Evolutionary conservation across 1,140 invertebrate genomes (phyloP).

Genomic region (Drosophila athabasca): DNA sequence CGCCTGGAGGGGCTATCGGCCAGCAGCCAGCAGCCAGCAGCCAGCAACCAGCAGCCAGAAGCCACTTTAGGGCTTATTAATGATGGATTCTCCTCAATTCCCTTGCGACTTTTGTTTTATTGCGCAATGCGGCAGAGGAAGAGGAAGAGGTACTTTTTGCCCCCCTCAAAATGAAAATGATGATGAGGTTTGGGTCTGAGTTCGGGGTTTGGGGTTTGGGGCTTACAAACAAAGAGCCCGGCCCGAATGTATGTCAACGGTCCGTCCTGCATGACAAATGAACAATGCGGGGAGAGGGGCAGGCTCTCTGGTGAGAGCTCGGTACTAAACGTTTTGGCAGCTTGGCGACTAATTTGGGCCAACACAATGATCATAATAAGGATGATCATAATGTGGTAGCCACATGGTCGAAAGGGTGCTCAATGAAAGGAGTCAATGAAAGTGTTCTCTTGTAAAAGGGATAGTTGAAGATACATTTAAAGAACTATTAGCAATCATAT

Average conservation of each 20-base stretch:
- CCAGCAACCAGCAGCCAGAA: constrained; percentile 1
- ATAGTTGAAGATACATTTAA: too few species aligned
- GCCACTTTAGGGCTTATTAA: constrained; percentile 82
- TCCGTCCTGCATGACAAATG: constrained; percentile 73
- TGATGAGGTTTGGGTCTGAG: background rate
- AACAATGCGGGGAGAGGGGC: constrained; percentile 47
- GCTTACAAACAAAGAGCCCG: constrained; percentile 49
- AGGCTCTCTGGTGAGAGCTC: constrained; percentile 50
- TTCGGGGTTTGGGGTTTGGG: constrained; percentile 8
- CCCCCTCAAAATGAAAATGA: constrained; percentile 6
- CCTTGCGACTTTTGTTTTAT: constrained; percentile 62
- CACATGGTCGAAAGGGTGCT: background rate
- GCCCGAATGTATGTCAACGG: constrained; percentile 73
- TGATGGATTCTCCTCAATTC: constrained; percentile 81
- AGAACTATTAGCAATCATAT: too few species aligned
- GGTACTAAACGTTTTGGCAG: constrained; percentile 79
- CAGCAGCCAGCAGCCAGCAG: constrained; percentile 18
- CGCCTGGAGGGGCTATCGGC: constrained; percentile 64
- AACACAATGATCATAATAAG: constrained; percentile 21
- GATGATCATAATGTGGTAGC: constrained; percentile 1
- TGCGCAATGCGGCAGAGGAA: constrained; percentile 59
- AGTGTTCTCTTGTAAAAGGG: too few species aligned
- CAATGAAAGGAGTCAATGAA: too few species aligned
- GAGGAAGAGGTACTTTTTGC: constrained; percentile 22
- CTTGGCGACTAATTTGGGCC: constrained; percentile 75